These are phyloP conservation scores for Danionella cerebrum DNA, from an alignment of 2,113 vertebrate genomes.

Conservation along the genomic window DNA sequence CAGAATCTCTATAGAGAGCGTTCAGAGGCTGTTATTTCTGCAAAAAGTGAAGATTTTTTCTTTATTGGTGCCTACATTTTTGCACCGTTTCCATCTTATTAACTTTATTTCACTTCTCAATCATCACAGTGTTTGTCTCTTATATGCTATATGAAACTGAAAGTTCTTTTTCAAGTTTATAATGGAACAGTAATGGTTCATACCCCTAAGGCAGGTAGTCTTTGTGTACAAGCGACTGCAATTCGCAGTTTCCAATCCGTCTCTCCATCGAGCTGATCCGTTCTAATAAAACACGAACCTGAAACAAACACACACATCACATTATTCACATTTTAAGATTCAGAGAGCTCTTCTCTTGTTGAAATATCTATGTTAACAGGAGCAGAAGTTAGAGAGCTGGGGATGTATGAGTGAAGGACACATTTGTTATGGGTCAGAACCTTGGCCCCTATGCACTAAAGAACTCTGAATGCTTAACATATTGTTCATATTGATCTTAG, in stretches of 20 bases:
- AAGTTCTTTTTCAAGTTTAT: too few species aligned
- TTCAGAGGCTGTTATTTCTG: too few species aligned
- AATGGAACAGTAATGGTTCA: too few species aligned
- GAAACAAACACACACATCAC: constrained; percentile 33
- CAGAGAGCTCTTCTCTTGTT: not conserved
- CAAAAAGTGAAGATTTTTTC: too few species aligned
- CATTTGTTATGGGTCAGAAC: not conserved
- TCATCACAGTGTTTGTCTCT: too few species aligned
- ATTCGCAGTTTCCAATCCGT: constrained; percentile 98
- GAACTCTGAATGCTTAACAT: constrained; percentile 11
- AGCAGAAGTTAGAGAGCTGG: not conserved
- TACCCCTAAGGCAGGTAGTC: constrained; percentile 87
- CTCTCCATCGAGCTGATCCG: constrained; percentile 94
- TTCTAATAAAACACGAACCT: constrained; percentile 93
- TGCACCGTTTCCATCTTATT: too few species aligned
- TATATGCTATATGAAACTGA: too few species aligned
- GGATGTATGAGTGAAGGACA: not conserved
- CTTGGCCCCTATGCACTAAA: not conserved
- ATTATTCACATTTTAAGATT: not conserved
- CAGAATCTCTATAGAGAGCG: too few species aligned
- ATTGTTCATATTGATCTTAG: constrained; percentile 16
- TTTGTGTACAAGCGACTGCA: constrained; percentile 87
- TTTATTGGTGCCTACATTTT: too few species aligned
- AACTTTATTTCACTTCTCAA: too few species aligned
- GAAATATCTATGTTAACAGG: not conserved